Percentiles rank a stretch among this genome's conserved stretches.
Conservation (phyloP, 2,888 invertebrate genomes). For the Hirtodrosophila alboralis region DNA sequence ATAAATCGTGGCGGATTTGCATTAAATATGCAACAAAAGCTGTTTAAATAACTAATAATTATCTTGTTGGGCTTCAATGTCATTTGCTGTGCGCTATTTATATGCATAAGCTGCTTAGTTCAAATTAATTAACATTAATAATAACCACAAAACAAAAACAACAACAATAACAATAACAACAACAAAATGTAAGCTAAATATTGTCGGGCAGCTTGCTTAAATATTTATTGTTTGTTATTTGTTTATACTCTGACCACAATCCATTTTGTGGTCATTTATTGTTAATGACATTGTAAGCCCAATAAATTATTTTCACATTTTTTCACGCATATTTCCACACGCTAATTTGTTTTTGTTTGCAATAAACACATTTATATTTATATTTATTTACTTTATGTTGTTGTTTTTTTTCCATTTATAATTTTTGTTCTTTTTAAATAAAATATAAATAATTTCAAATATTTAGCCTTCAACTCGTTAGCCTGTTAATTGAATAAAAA, state of each 20-base stretch:
- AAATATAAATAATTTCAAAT: constrained; percentile 13
- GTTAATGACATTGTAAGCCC: constrained; percentile 71
- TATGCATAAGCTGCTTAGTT: constrained; percentile 73
- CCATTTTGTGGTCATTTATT: constrained; percentile 60
- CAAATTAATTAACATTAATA: constrained; percentile 77
- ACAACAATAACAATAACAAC: constrained; percentile 9
- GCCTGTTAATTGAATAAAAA: constrained; percentile 42
- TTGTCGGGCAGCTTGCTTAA: constrained; percentile 48
- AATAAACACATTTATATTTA: constrained; percentile 30
- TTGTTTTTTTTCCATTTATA: too few relatives aligned
- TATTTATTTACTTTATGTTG: not conserved
- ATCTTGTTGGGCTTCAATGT: constrained; percentile 72
- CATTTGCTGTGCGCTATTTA: constrained; percentile 62
- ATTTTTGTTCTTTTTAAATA: constrained; percentile 31
- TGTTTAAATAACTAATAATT: constrained; percentile 78
- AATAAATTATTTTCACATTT: constrained; percentile 61
- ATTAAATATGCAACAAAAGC: constrained; percentile 69
- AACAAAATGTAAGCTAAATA: constrained; percentile 30
- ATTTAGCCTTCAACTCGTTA: constrained; percentile 17
- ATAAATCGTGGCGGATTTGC: constrained; percentile 63
- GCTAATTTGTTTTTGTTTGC: constrained; percentile 33
- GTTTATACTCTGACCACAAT: constrained; percentile 32
- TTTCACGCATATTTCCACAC: constrained; percentile 23
- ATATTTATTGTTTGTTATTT: constrained; percentile 64
- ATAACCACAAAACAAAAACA: constrained; percentile 20